Evolutionary conservation across 2,888 invertebrate genomes (phyloP).

Genomic region (Melanargia galathea): DNA sequence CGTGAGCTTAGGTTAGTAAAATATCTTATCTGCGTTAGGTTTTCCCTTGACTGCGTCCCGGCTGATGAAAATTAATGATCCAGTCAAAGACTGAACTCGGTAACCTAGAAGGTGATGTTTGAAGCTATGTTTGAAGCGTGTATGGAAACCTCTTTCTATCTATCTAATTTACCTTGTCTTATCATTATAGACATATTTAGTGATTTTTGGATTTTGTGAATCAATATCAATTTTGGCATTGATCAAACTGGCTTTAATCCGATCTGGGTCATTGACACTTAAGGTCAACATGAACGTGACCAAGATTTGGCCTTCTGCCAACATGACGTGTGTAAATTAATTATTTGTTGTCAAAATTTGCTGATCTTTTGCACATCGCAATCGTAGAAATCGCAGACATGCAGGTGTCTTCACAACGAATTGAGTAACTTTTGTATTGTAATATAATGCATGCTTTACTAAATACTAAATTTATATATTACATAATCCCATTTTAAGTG

Average conservation of each 20-base stretch:
- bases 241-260: neutral
- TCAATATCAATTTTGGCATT: slow-evolving; percentile 5
- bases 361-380: no score
- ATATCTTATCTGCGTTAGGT: neutral
- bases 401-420: no score
- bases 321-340: neutral
- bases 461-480: no score
- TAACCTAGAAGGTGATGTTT: neutral
- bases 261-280: neutral
- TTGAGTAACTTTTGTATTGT: no score
- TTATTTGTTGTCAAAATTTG: neutral
- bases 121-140: neutral
- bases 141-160: neutral
- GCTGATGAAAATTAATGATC: neutral
- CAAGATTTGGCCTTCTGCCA: neutral
- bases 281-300: neutral
- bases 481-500: no score
- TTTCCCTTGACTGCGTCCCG: neutral
- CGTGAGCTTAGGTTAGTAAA: neutral
- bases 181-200: neutral
- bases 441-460: no score
- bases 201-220: neutral
- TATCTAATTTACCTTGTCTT: slow-evolving; percentile 2
- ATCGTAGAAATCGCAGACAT: no score
- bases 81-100: neutral